phyloP scores from a whole-genome alignment of 2,888 invertebrate species.

The Phania funesta region DNA sequence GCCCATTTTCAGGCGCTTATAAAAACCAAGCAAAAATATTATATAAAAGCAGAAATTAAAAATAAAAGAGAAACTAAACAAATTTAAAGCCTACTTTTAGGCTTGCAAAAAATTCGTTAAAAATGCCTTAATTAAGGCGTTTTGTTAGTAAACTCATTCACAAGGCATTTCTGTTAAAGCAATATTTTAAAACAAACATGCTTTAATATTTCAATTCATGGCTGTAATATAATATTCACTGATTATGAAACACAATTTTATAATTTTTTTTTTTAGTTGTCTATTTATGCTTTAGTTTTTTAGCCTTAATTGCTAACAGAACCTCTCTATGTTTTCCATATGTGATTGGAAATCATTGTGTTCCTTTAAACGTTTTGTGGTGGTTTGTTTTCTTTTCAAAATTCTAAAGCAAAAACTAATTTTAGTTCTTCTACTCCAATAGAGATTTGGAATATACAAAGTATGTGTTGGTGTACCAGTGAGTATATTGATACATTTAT shows the following conservation, averaged over 20 bases:
- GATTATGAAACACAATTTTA: slow-evolving; percentile 56
- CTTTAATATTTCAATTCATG: slow-evolving; percentile 1
- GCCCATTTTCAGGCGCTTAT: background rate
- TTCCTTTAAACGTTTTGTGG: too few species aligned
- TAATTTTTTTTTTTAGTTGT: slow-evolving; percentile 1
- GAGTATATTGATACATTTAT: too few species aligned
- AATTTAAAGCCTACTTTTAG: slow-evolving; percentile 31
- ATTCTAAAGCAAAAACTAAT: too few species aligned
- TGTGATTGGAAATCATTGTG: too few species aligned
- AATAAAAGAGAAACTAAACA: background rate
- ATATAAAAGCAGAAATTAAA: background rate
- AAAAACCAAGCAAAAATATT: slow-evolving; percentile 13
- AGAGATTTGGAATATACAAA: too few species aligned
- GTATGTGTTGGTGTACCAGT: too few species aligned
- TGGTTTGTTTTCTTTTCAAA: too few species aligned
- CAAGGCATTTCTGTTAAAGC: background rate
- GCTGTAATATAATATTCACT: slow-evolving; percentile 5
- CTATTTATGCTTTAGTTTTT: background rate
- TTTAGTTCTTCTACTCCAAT: too few species aligned
- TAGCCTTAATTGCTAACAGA: too few species aligned
- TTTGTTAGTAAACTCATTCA: slow-evolving; percentile 5
- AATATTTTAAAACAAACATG: slow-evolving; percentile 7
- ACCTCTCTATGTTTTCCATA: too few species aligned
- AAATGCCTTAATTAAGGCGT: slow-evolving; percentile 1
- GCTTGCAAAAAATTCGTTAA: background rate